Conservation (phyloP, 2,888 invertebrate genomes). For the Neelides folsomi region DNA sequence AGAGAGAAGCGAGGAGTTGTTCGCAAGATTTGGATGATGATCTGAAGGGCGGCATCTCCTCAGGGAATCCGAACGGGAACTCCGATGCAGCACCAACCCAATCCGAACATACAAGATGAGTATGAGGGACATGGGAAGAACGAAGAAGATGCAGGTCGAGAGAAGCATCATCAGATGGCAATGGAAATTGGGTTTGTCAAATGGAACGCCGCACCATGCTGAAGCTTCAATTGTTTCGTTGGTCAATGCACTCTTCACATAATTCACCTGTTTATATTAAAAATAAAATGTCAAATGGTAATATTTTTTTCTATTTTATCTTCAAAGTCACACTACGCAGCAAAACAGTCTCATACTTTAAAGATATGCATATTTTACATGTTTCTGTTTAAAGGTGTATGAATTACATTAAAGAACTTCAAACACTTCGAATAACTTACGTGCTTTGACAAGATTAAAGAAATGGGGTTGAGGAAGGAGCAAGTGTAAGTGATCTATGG, state of each 20-base stretch:
- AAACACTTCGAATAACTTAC: too few relatives aligned
- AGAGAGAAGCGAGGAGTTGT: slow-evolving; percentile 4
- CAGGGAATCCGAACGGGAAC: slow-evolving; percentile 26
- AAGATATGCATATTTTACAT: too few relatives aligned
- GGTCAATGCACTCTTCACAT: slow-evolving; percentile 24
- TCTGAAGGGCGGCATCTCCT: slow-evolving; percentile 26
- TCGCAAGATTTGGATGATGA: slow-evolving; percentile 10
- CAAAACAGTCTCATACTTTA: too few relatives aligned
- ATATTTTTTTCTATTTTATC: too few relatives aligned
- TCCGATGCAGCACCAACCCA: slow-evolving; percentile 34
- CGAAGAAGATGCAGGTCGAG: slow-evolving; percentile 41
- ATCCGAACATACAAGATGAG: slow-evolving; percentile 38
- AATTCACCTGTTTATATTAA: slow-evolving; percentile 32
- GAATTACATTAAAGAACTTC: too few relatives aligned
- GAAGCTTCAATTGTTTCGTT: slow-evolving; percentile 33
- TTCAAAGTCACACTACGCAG: too few relatives aligned
- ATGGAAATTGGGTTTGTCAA: slow-evolving; percentile 34
- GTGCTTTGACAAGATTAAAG: too few relatives aligned
- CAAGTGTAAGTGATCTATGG: too few relatives aligned
- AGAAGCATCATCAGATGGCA: slow-evolving; percentile 37
- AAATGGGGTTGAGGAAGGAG: too few relatives aligned
- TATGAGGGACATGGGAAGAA: slow-evolving; percentile 40
- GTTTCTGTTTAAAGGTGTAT: too few relatives aligned
- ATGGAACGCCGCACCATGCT: slow-evolving; percentile 37
- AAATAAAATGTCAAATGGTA: too few relatives aligned